Percentiles rank a stretch among this genome's conserved stretches.
These are phyloP conservation scores for Upupa epops DNA, from an alignment of 2,113 vertebrate genomes.

Conservation along the genomic window DNA sequence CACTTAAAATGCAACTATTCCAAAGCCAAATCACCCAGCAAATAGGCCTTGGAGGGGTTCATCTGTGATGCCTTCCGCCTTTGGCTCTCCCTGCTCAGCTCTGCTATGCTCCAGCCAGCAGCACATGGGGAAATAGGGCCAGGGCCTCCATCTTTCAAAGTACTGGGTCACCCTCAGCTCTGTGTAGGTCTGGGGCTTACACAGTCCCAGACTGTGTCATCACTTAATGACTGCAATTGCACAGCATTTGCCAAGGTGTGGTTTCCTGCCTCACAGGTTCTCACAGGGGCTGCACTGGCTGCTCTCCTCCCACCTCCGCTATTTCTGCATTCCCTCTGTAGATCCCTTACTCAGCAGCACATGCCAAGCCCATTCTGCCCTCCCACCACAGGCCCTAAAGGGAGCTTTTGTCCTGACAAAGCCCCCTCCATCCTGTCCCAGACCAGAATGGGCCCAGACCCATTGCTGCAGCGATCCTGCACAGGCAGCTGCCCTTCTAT, in stretches of 20 bases:
- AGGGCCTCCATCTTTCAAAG: rapidly evolving
- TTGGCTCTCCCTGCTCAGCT: neutral
- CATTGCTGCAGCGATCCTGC: neutral
- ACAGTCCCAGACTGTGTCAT: neutral
- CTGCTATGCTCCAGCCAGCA: neutral
- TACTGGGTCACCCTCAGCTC: neutral
- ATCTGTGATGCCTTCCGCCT: neutral
- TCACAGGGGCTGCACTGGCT: neutral
- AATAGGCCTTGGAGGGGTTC: neutral
- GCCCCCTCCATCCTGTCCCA: neutral
- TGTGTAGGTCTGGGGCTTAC: rapidly evolving
- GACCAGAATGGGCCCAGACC: neutral
- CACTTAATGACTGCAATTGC: neutral
- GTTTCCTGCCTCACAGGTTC: neutral
- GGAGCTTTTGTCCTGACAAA: neutral
- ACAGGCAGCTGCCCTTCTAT: neutral
- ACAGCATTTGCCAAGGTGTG: neutral
- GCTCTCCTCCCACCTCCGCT: neutral
- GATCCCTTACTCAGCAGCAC: neutral
- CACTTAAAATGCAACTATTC: constrained; percentile 26
- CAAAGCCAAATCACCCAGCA: neutral
- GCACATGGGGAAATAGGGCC: neutral
- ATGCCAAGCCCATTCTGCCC: neutral
- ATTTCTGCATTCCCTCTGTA: neutral
- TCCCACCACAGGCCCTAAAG: neutral